A percentile compares a stretch with the other conserved stretches of the same genome.
These are phyloP conservation scores for Sciurus vulgaris DNA, from an alignment of 2,797 vertebrate species.

Conservation along the genomic window DNA sequence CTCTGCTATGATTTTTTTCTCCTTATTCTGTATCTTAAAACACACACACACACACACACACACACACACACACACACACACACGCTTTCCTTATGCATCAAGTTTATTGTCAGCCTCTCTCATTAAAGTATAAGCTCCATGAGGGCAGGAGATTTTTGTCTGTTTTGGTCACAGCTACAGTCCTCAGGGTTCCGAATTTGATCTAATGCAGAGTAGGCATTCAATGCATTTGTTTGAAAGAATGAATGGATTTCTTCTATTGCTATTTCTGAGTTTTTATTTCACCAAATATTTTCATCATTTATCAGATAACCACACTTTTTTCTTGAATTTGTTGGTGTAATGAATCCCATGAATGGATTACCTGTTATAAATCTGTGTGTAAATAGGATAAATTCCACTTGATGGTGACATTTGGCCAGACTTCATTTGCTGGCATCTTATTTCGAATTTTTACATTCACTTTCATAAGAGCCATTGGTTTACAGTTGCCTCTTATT, in stretches of 20 bases:
- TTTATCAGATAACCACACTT: background rate
- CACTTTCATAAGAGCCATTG: background rate
- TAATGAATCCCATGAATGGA: constrained; percentile 43
- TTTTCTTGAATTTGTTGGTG: constrained; percentile 9
- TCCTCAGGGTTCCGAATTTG: background rate
- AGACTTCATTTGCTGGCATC: constrained; percentile 40
- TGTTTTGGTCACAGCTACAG: background rate
- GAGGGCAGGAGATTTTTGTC: background rate
- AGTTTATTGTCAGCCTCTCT: background rate
- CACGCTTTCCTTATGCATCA: background rate
- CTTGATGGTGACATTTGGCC: constrained; percentile 22
- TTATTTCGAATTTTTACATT: constrained; percentile 40
- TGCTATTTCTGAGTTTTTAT: constrained; percentile 30
- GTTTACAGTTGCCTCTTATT: background rate
- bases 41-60: too few relatives aligned
- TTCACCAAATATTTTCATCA: constrained; percentile 31
- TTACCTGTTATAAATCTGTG: constrained; percentile 49
- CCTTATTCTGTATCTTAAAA: background rate
- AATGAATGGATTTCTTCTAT: background rate
- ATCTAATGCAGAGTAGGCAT: background rate
- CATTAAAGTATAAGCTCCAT: background rate
- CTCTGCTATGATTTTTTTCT: background rate
- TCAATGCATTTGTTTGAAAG: background rate
- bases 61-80: too few relatives aligned
- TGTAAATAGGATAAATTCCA: constrained; percentile 41